Evolutionary conservation across 2,113 vertebrate species (phyloP).

Genomic region (Pampusana beccarii): DNA sequence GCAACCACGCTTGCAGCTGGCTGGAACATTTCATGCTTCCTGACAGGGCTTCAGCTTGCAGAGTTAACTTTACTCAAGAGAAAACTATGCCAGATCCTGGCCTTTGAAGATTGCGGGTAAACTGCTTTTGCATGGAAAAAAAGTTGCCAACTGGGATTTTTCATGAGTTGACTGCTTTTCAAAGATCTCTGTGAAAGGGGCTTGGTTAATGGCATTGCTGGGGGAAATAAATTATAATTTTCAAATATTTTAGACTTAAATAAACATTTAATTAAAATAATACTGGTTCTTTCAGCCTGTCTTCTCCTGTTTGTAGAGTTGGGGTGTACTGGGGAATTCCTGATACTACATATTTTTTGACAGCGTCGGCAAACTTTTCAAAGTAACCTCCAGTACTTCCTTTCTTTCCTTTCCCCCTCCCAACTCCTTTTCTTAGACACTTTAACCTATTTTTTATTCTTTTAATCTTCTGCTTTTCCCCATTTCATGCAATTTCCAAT

Average conservation of each 20-base stretch:
- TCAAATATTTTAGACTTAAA: constrained; percentile 59
- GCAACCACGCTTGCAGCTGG: fast-evolving
- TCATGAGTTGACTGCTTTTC: constrained; percentile 10
- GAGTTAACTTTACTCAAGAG: neutral
- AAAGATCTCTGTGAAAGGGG: constrained; percentile 46
- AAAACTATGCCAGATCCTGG: constrained; percentile 16
- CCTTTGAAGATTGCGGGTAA: constrained; percentile 53
- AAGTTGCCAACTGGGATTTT: constrained; percentile 55
- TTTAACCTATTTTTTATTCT: constrained; percentile 28
- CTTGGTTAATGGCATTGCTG: constrained; percentile 59
- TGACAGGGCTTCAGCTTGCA: neutral
- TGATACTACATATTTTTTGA: constrained; percentile 55
- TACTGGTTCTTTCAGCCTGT: constrained; percentile 23
- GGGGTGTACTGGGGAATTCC: constrained; percentile 53
- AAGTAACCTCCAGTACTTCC: constrained; percentile 24
- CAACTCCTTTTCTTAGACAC: neutral
- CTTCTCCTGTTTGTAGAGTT: constrained; percentile 42
- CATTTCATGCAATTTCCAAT: neutral
- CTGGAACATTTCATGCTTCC: neutral
- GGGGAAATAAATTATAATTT: constrained; percentile 67
- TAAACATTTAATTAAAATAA: constrained; percentile 69
- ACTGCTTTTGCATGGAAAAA: constrained; percentile 40
- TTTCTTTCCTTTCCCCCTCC: neutral
- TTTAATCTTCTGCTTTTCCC: neutral
- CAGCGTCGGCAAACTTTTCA: constrained; percentile 8